These are phyloP conservation scores for Schrankia costaestrigalis DNA, from an alignment of 2,888 invertebrate genomes.

Conservation along the genomic window DNA sequence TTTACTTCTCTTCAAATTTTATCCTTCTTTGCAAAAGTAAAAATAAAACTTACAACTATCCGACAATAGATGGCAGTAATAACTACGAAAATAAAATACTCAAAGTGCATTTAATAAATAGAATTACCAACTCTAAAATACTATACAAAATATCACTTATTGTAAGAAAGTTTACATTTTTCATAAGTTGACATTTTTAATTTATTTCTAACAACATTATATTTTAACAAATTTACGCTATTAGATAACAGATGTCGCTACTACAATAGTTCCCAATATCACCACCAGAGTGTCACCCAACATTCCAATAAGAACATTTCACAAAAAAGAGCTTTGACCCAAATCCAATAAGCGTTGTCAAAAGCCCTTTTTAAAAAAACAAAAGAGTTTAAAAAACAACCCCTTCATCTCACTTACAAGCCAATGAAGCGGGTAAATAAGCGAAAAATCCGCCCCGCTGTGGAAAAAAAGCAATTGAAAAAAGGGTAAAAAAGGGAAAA, in stretches of 20 bases:
- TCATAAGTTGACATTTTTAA: too few relatives aligned
- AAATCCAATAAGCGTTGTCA: constrained; percentile 54
- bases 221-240: too few relatives aligned
- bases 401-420: constrained; percentile 74
- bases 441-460: constrained; percentile 74
- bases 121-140: too few relatives aligned
- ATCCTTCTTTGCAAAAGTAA: too few relatives aligned
- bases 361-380: constrained; percentile 45
- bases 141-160: too few relatives aligned
- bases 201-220: too few relatives aligned
- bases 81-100: too few relatives aligned
- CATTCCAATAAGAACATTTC: constrained; percentile 36
- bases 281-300: constrained; percentile 24
- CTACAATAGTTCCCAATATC: constrained; percentile 33
- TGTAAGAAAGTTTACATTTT: too few relatives aligned
- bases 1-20: too few relatives aligned
- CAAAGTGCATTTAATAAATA: too few relatives aligned
- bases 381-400: constrained; percentile 51
- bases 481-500: constrained; percentile 49
- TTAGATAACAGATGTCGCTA: constrained; percentile 43
- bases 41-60: constrained; percentile 26
- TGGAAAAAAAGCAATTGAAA: constrained; percentile 74
- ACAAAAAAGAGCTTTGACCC: constrained; percentile 44
- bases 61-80: constrained; percentile 37
- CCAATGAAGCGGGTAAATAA: constrained; percentile 79